Conservation (phyloP, 2,888 invertebrate species). For the Hirudinaria manillensis region DNA sequence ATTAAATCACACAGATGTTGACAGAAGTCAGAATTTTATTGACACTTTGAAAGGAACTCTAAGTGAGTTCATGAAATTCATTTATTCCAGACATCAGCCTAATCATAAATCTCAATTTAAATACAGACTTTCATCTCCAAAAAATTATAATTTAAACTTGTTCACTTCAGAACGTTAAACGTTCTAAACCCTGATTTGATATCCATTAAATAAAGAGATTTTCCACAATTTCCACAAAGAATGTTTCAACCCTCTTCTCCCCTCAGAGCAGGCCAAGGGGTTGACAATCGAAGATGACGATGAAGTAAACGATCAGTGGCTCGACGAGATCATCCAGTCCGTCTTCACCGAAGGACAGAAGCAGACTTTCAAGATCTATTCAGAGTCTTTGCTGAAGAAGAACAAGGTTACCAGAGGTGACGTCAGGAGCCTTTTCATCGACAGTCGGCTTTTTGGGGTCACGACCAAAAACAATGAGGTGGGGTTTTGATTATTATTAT, state of each 20-base stretch:
- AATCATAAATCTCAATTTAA: too few species aligned
- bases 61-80: background rate
- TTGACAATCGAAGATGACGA: background rate
- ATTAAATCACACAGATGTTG: background rate
- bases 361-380: background rate
- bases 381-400: conserved; percentile 13
- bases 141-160: too few species aligned
- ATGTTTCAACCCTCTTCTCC: too few species aligned
- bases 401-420: background rate
- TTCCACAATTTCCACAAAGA: too few species aligned
- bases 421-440: conserved; percentile 9
- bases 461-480: too few species aligned
- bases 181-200: too few species aligned
- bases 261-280: too few species aligned
- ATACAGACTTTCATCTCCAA: too few species aligned
- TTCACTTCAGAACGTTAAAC: too few species aligned
- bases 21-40: background rate
- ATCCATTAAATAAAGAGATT: too few species aligned
- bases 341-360: conserved; percentile 25
- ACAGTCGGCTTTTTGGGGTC: background rate
- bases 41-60: background rate
- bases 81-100: too few species aligned
- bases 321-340: conserved; percentile 27
- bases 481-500: too few species aligned
- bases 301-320: background rate